A percentile compares a stretch with the other conserved stretches of the same genome.
phyloP scores from a whole-genome alignment of 2,797 vertebrate species.

The Channa striata region DNA sequence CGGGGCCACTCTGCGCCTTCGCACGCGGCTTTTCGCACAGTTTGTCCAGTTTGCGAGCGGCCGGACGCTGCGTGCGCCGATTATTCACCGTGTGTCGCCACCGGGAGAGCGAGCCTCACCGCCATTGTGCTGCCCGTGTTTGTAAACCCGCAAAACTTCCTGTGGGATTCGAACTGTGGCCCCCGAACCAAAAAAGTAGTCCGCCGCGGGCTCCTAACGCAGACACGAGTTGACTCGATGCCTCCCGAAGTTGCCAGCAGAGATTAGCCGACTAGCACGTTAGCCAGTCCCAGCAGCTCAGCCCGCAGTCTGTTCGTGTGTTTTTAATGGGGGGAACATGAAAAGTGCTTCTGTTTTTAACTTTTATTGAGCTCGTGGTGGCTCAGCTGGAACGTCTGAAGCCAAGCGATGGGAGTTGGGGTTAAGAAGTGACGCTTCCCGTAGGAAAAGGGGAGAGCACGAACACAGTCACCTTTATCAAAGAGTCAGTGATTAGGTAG shows the following conservation, averaged over 20 bases:
- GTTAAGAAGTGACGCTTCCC: not conserved
- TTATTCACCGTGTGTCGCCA: constrained; percentile 1
- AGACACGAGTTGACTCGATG: not conserved
- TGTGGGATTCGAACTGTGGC: constrained; percentile 22
- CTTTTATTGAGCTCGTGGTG: not conserved
- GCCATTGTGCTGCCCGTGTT: constrained; percentile 70
- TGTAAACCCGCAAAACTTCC: constrained; percentile 65
- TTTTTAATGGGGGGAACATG: rapidly evolving
- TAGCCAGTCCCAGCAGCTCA: constrained; percentile 24
- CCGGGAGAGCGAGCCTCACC: constrained; percentile 58
- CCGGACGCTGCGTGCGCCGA: not conserved
- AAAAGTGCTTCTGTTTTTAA: not conserved
- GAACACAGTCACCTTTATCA: too few species aligned
- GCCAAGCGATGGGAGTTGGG: not conserved
- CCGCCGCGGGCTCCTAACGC: not conserved
- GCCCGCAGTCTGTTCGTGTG: too few species aligned
- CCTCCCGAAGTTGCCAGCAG: constrained; percentile 48
- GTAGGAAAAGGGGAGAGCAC: not conserved
- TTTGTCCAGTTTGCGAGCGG: not conserved
- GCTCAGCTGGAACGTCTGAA: not conserved
- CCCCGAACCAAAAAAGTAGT: not conserved
- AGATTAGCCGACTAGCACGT: constrained; percentile 60
- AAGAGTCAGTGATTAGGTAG: not conserved
- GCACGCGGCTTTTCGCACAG: not conserved
- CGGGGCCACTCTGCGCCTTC: not conserved